Conservation (phyloP, 1,140 invertebrate species). For the Leptopilina clavipes region DNA sequence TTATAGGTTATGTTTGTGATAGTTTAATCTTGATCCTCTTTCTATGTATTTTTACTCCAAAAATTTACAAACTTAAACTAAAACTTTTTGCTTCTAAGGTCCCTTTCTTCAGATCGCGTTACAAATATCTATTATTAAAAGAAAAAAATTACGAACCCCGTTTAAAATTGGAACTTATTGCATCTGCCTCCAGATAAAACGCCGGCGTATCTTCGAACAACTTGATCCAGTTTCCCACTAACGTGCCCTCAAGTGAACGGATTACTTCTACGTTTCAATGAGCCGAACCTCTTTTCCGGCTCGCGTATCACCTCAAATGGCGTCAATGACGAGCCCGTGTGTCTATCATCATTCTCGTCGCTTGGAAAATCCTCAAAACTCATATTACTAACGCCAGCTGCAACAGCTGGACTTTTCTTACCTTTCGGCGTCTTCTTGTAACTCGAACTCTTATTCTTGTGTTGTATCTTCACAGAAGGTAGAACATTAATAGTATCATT, state of each 20-base stretch:
- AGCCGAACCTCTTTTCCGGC: conserved; percentile 79
- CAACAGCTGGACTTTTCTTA: conserved; percentile 59
- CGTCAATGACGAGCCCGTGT: conserved; percentile 65
- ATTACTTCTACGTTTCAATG: conserved; percentile 80
- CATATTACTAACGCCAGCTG: conserved; percentile 84
- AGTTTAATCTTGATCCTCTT: too few relatives aligned
- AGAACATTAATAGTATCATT: conserved; percentile 61
- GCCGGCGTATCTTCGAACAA: conserved; percentile 7
- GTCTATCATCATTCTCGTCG: conserved; percentile 77
- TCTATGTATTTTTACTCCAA: too few relatives aligned
- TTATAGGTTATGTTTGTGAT: too few relatives aligned
- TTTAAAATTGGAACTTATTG: conserved; percentile 2
- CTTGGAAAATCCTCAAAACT: conserved; percentile 87
- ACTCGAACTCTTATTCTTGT: conserved; percentile 59
- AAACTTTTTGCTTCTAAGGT: too few relatives aligned
- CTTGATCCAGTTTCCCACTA: conserved; percentile 26
- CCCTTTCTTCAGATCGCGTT: too few relatives aligned
- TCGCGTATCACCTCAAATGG: conserved; percentile 82
- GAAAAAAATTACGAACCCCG: background rate
- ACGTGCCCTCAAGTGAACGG: conserved; percentile 77
- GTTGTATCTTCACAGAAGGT: conserved; percentile 53
- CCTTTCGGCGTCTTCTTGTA: conserved; percentile 64
- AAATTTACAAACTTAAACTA: too few relatives aligned
- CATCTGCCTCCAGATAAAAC: conserved; percentile 21
- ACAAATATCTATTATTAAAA: too few relatives aligned